A percentile compares a stretch with the other conserved stretches of the same genome.
Evolutionary conservation across 2,113 vertebrate species (phyloP).

Genomic region (Nothocercus nigrocapillus): DNA sequence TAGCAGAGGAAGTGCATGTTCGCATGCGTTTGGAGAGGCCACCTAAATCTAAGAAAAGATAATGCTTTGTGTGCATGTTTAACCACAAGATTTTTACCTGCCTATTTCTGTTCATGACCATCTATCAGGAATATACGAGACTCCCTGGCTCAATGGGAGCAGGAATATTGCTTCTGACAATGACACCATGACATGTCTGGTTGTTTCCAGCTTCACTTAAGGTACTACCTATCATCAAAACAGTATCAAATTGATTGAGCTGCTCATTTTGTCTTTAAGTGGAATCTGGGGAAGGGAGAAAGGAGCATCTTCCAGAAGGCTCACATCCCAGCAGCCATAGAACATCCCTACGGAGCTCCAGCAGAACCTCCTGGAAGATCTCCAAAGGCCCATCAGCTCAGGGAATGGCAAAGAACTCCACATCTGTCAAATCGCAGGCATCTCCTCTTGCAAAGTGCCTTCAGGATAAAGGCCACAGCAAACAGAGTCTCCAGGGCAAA

Average conservation of each 20-base stretch:
- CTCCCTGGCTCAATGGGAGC: not conserved
- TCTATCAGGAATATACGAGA: not conserved
- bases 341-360: not conserved
- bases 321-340: not conserved
- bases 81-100: not conserved
- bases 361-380: not conserved
- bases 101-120: not conserved
- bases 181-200: not conserved
- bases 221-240: not conserved
- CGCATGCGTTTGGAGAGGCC: not conserved
- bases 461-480: not conserved
- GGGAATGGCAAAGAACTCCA: not conserved
- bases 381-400: not conserved
- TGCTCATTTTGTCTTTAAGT: conserved; percentile 15
- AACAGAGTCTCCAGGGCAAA: not conserved
- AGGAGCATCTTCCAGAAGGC: not conserved
- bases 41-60: not conserved
- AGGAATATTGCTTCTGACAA: not conserved
- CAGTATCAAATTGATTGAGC: not conserved
- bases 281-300: not conserved
- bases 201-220: not conserved
- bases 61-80: not conserved
- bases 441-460: not conserved
- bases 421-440: not conserved
- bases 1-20: not conserved